Evolutionary conservation across 2,797 vertebrate genomes (phyloP).

Genomic region (Petrocephalus sullivani): DNA sequence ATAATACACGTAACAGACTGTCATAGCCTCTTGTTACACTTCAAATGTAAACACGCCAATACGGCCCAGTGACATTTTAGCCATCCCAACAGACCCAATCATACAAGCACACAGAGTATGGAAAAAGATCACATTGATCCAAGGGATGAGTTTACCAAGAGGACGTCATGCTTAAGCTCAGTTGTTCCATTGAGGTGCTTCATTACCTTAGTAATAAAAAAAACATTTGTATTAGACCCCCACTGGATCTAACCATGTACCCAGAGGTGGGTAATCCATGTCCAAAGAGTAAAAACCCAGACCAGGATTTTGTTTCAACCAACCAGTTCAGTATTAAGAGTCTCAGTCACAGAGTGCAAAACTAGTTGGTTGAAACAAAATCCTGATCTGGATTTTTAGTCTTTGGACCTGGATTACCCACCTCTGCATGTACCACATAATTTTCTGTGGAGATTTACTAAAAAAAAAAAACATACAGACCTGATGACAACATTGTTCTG

Average conservation of each 20-base stretch:
- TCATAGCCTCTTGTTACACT: slow-evolving; percentile 16
- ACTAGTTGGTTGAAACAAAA: no score
- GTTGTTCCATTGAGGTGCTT: not conserved
- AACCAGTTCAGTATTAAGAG: no score
- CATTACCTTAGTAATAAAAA: not conserved
- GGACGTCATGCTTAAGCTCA: not conserved
- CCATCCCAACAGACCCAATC: not conserved
- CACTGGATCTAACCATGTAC: not conserved
- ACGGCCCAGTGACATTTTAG: not conserved
- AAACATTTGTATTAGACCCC: not conserved
- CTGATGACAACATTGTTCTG: not conserved
- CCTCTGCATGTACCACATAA: not conserved
- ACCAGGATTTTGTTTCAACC: no score
- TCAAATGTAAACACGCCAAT: slow-evolving; percentile 22
- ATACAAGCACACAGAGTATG: not conserved
- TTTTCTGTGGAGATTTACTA: not conserved
- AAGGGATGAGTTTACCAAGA: not conserved
- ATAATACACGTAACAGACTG: slow-evolving; percentile 23
- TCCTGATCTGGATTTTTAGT: no score
- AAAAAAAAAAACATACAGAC: not conserved
- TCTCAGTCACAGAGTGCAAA: no score
- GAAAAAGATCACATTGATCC: not conserved
- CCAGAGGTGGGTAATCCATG: no score
- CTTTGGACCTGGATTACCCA: no score
- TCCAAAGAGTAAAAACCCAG: no score